A percentile compares a stretch with the other conserved stretches of the same genome.
These are phyloP conservation scores for Nebria brevicollis DNA, from an alignment of 2,888 invertebrate species.

Conservation along the genomic window DNA sequence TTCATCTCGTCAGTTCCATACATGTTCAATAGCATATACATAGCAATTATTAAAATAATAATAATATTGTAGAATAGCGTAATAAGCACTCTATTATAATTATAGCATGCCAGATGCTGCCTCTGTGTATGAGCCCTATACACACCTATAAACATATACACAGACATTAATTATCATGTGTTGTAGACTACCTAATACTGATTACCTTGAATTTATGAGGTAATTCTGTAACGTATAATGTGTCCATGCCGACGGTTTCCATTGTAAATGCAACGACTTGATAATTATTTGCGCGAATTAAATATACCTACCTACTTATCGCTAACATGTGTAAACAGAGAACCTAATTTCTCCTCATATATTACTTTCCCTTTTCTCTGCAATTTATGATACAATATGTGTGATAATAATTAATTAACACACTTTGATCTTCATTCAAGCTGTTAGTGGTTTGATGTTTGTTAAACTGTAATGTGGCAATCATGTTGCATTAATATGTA, in stretches of 20 bases:
- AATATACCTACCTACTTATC: neutral
- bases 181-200: conserved; percentile 38
- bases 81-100: conserved; percentile 39
- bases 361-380: too few species aligned
- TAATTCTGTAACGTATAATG: conserved; percentile 30
- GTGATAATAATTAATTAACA: too few species aligned
- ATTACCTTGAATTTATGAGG: conserved; percentile 36
- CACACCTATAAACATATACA: conserved; percentile 19
- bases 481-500: too few species aligned
- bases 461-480: too few species aligned
- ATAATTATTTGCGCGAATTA: neutral
- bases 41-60: neutral
- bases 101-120: conserved; percentile 31
- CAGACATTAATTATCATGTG: conserved; percentile 37
- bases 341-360: too few species aligned
- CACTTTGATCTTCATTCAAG: too few species aligned
- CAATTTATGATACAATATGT: too few species aligned
- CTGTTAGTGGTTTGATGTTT: too few species aligned
- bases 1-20: neutral
- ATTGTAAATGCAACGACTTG: neutral
- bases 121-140: neutral
- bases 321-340: too few species aligned
- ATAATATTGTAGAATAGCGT: conserved; percentile 32
- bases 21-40: neutral
- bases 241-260: conserved; percentile 1